Evolutionary conservation across 2,888 invertebrate genomes (phyloP), one percentile per base, ranked within the genome.

Genomic region (Nudaria mundana): DNA sequence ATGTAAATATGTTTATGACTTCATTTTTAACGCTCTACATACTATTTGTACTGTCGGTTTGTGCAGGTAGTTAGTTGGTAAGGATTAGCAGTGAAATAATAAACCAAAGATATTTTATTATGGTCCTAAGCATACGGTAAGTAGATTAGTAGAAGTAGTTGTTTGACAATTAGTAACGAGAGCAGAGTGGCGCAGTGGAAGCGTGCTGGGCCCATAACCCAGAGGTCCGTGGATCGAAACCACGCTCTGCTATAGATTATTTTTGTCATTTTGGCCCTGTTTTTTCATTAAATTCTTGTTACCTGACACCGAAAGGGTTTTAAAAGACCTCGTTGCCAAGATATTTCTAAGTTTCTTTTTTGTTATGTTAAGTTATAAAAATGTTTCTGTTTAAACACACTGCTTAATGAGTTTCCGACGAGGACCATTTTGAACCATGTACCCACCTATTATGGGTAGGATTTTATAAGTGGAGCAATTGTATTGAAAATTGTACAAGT

Each of bases 161-260:
- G 2, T 20, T 2, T 20, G 5, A 20, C 20, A 20, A 20, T 20
- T 7, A 7, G 3, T 11, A 0, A 1, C 10, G 22, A 26, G 41
- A 93, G 93, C 93, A 93, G 92, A 93, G 93, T 93, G 93, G 93
- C 93, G 93, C 93, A 93, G 93, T 92, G 93, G 93, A 93, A 92
- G 93, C 93, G 93, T 93, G 93, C 93, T 93, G 93, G 93, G 93
- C 93, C 93, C 93, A 93, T 93, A 93, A 94, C 93, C 94, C 94
- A 95, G 94, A 95, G 94, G 93, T 95, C 94, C 94, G 95, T 94
- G 93, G 94, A 94, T 94, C 93, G 94, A 94, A 94, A 94, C 94
- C 93, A 53, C 2, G 42, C 48, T 59, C 45, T 54, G 55, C 50
- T 45, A 52, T 5, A 0, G 5, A 5, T 13, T 12, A 10, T 25